A percentile compares a stretch with the other conserved stretches of the same genome.
Evolutionary conservation across 2,888 invertebrate species (phyloP).

Genomic region (Brachylomia viminalis): DNA sequence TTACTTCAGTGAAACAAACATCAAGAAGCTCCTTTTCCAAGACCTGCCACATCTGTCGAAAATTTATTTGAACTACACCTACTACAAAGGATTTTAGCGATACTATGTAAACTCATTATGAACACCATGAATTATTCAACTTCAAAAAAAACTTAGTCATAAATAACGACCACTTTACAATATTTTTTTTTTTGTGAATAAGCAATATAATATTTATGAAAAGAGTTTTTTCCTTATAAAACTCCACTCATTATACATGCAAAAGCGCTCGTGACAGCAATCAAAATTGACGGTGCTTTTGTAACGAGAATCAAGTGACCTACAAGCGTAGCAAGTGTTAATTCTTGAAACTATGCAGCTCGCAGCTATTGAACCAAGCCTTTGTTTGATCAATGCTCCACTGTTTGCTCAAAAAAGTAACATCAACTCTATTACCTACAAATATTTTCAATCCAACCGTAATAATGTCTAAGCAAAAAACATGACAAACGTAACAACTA

Average conservation of each 20-base stretch:
- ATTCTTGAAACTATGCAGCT: constrained; percentile 77
- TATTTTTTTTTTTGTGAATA: constrained; percentile 28
- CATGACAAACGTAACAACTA: constrained; percentile 34
- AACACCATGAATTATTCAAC: constrained; percentile 17
- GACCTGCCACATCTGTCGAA: background rate
- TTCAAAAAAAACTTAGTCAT: constrained; percentile 16
- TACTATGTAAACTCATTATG: constrained; percentile 1
- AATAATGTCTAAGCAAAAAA: constrained; percentile 41
- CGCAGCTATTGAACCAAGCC: constrained; percentile 61
- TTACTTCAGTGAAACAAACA: background rate
- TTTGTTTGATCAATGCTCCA: constrained; percentile 65
- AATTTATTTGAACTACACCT: constrained; percentile 8
- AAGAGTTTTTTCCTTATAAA: constrained; percentile 36
- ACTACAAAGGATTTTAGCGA: constrained; percentile 1
- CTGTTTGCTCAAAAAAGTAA: constrained; percentile 45
- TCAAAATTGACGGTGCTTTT: constrained; percentile 51
- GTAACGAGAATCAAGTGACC: constrained; percentile 51
- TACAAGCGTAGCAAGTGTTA: constrained; percentile 60
- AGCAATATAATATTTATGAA: constrained; percentile 29
- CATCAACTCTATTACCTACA: constrained; percentile 18
- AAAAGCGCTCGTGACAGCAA: constrained; percentile 42
- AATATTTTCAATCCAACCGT: constrained; percentile 19
- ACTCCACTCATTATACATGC: constrained; percentile 44
- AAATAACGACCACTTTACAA: constrained; percentile 35
- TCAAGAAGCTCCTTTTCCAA: background rate